phyloP scores from a whole-genome alignment of 2,888 invertebrate species.

The Cheilosia soror region DNA sequence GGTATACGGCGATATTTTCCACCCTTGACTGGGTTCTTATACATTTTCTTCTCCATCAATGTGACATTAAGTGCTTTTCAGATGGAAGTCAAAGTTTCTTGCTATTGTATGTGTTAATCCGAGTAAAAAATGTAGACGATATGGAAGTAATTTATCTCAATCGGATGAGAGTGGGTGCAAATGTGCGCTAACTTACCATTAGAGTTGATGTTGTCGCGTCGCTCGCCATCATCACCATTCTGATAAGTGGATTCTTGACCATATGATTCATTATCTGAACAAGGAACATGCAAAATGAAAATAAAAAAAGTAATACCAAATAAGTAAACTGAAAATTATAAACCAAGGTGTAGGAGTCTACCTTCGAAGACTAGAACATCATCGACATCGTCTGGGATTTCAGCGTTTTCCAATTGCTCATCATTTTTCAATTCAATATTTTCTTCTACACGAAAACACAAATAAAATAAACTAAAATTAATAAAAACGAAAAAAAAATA shows the following conservation, averaged over 20 bases:
- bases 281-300: slow-evolving; percentile 70
- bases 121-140: slow-evolving; percentile 64
- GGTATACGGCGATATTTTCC: slow-evolving; percentile 51
- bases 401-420: slow-evolving; percentile 79
- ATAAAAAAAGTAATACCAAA: slow-evolving; percentile 77
- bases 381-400: slow-evolving; percentile 77
- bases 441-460: slow-evolving; percentile 84
- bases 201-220: slow-evolving; percentile 76
- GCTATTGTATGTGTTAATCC: slow-evolving; percentile 74
- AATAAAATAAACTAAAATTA: slow-evolving; percentile 76
- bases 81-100: slow-evolving; percentile 44
- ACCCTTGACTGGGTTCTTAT: slow-evolving; percentile 51
- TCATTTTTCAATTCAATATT: slow-evolving; percentile 82
- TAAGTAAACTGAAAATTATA: slow-evolving; percentile 50
- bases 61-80: slow-evolving; percentile 67
- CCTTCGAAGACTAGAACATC: slow-evolving; percentile 84
- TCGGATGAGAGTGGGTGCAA: slow-evolving; percentile 59
- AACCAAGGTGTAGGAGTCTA: slow-evolving; percentile 77
- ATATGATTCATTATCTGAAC: slow-evolving; percentile 78
- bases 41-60: slow-evolving; percentile 41
- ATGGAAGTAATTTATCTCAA: slow-evolving; percentile 70
- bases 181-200: slow-evolving; percentile 80
- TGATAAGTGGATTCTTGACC: slow-evolving; percentile 78
- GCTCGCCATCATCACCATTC: slow-evolving; percentile 75
- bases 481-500: slow-evolving; percentile 5